Evolutionary conservation across 2,888 invertebrate genomes (phyloP), one percentile per base, ranked within the genome.

Genomic region (Hirtodrosophila trivittata): DNA sequence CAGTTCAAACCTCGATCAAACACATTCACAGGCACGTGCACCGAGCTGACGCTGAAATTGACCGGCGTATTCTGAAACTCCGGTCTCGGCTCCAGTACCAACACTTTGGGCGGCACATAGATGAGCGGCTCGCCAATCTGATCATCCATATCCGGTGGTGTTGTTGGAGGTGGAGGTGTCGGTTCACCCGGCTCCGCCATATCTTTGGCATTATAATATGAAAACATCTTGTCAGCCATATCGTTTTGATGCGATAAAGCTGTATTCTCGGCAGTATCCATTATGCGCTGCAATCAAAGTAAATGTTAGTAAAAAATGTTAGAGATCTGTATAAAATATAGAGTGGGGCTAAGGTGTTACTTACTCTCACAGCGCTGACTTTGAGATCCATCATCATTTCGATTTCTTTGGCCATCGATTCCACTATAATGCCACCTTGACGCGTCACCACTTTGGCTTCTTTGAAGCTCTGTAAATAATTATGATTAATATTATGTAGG

Each of bases 11-110:
- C 95, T 93, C 95, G 93, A 87, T 97, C 97, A 90, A 95, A 98
- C 58, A 98, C 97, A 91, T 98, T 98, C 65, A 97, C 97, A 26
- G 98, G 98, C 42, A 98, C 97, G 90, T 98, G 98, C 35, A 98
- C 97, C 66, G 97, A 96, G 87, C 97, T 97, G 88, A 94, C 93
- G 88, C 93, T 95, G 33, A 93, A 93, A 89, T 96, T 97, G 21
- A 95, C 94, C 21, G 93, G 93, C 66, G 94, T 94, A 87, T 95
- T 93, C 71, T 95, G 95, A 90, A 97, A 97, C 87, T 96, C 95
- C 28, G 93, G 91, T 89, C 95, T 95, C 75, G 93, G 92, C 60
- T 92, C 93, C 62, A 95, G 90, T 42, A 94, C 93, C 64, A 95
- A 93, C 77, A 93, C 93, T 86, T 93, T 93, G 10, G 94, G 93